phyloP scores from a whole-genome alignment of 2,797 vertebrate genomes.

The Coendou prehensilis region DNA sequence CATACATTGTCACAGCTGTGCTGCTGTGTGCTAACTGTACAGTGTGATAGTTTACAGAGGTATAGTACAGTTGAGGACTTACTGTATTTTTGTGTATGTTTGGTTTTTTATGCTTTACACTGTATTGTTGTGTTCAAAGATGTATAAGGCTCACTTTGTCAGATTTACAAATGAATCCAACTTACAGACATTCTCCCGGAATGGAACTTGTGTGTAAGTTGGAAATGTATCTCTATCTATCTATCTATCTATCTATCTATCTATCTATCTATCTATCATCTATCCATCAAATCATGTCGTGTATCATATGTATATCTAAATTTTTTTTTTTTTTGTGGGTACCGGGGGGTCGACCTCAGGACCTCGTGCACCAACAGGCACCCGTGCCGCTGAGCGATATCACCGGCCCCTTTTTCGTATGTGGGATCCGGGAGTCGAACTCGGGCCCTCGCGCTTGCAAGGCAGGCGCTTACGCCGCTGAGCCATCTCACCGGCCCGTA shows the following conservation, averaged over 20 bases:
- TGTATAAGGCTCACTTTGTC: background rate
- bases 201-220: background rate
- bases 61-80: background rate
- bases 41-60: background rate
- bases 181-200: background rate
- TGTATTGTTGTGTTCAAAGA: background rate
- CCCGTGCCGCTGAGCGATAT: no score
- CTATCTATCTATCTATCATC: no score
- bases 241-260: no score
- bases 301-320: background rate
- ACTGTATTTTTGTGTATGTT: background rate
- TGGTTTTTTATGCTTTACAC: no score
- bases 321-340: no score
- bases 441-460: no score
- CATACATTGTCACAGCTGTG: background rate
- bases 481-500: no score
- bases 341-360: no score
- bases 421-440: no score
- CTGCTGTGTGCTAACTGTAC: background rate
- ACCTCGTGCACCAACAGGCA: no score
- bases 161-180: background rate
- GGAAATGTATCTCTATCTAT: background rate
- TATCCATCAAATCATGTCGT: background rate
- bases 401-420: no score
- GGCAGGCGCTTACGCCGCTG: no score